A percentile compares a stretch with the other conserved stretches of the same genome.
phyloP scores from a whole-genome alignment of 2,113 vertebrate genomes.

The Hassar affinis region DNA sequence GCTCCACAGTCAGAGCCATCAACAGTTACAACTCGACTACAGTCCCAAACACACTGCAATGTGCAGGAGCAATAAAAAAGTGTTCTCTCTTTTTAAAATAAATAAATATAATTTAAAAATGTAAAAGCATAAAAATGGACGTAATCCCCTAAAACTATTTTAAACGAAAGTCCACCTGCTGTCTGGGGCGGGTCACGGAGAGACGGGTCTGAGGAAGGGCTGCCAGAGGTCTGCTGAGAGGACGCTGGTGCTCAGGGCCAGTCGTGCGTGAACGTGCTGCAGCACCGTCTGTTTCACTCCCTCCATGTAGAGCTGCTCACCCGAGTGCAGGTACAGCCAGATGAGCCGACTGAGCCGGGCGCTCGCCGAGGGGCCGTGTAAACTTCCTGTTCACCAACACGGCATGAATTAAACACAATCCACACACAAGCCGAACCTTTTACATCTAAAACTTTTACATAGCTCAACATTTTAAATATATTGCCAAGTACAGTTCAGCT shows the following conservation, averaged over 20 bases:
- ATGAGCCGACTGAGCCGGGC: conserved; percentile 60
- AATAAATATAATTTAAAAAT: neutral
- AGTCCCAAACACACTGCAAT: neutral
- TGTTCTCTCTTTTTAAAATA: neutral
- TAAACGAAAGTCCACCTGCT: neutral
- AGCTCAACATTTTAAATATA: too few relatives aligned
- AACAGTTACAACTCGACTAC: neutral
- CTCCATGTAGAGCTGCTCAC: conserved; percentile 62
- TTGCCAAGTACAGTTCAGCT: too few relatives aligned
- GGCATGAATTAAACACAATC: neutral
- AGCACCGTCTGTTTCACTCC: conserved; percentile 61
- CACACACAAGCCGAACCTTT: too few relatives aligned
- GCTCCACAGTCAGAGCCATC: neutral
- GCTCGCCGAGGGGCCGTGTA: conserved; percentile 54
- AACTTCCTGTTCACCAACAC: conserved; percentile 52
- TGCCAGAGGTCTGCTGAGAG: neutral
- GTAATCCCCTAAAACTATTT: neutral
- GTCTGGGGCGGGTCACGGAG: neutral
- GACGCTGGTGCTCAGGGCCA: conserved; percentile 20
- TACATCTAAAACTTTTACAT: neutral
- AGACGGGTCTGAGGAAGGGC: neutral
- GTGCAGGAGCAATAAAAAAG: neutral
- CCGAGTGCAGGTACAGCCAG: conserved; percentile 68
- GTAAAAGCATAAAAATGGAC: neutral
- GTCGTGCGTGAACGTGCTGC: conserved; percentile 53